Percentiles rank a stretch among this genome's conserved stretches.
These are phyloP conservation scores for Ectemnius lituratus DNA, from an alignment of 2,888 invertebrate species.

Conservation along the genomic window DNA sequence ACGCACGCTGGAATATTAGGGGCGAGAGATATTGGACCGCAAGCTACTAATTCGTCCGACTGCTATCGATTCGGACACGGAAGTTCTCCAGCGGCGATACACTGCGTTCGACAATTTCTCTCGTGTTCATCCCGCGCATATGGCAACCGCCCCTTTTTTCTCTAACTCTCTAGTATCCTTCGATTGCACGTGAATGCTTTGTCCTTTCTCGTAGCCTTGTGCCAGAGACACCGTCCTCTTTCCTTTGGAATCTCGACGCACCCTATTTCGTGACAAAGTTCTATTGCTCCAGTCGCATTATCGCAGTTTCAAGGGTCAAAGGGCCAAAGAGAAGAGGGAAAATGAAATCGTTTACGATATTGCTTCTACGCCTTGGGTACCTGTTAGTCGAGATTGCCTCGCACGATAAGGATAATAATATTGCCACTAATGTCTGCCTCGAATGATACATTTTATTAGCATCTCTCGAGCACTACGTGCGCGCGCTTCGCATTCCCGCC, in stretches of 20 bases:
- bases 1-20: slow-evolving; percentile 63
- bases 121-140: slow-evolving; percentile 19
- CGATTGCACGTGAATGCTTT: slow-evolving; percentile 29
- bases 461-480: background rate
- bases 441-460: background rate
- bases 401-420: background rate
- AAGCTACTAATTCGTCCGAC: slow-evolving; percentile 71
- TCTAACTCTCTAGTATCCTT: slow-evolving; percentile 11
- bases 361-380: background rate
- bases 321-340: background rate
- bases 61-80: slow-evolving; percentile 68
- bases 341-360: slow-evolving; percentile 5
- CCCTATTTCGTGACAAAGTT: slow-evolving; percentile 53
- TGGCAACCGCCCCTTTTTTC: slow-evolving; percentile 2
- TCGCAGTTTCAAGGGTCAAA: slow-evolving; percentile 20
- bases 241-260: slow-evolving; percentile 35
- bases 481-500: slow-evolving; percentile 12
- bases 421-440: background rate
- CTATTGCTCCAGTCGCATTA: slow-evolving; percentile 29
- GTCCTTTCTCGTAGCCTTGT: slow-evolving; percentile 33
- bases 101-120: slow-evolving; percentile 62
- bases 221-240: slow-evolving; percentile 22
- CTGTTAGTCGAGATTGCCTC: background rate
- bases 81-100: slow-evolving; percentile 49
- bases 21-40: slow-evolving; percentile 71